A percentile compares a stretch with the other conserved stretches of the same genome.
These are phyloP conservation scores for Mythimna vitellina DNA, from an alignment of 2,888 invertebrate genomes.

Conservation along the genomic window DNA sequence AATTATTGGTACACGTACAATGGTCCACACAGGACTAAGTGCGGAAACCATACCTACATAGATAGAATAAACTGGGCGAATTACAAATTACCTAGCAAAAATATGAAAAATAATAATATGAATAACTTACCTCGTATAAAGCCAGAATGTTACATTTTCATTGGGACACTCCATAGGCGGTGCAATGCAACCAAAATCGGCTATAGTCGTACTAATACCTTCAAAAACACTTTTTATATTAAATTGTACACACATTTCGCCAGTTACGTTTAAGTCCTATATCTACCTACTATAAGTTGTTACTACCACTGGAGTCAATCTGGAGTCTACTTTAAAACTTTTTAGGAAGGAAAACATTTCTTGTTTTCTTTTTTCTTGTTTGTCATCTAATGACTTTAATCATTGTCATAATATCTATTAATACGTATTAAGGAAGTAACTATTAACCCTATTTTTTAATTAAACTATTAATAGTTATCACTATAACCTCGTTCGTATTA, in stretches of 20 bases:
- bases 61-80: background rate
- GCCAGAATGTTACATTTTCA: conserved; percentile 91
- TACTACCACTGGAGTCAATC: background rate
- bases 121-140: conserved; percentile 90
- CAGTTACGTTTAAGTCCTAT: background rate
- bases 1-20: no score
- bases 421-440: background rate
- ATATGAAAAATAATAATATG: background rate
- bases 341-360: no score
- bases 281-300: background rate
- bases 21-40: no score
- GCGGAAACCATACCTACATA: no score
- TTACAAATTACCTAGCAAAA: background rate
- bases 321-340: background rate
- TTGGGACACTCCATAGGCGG: conserved; percentile 90
- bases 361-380: background rate
- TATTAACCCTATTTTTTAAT: conserved; percentile 2
- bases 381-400: background rate
- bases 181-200: conserved; percentile 69
- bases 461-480: background rate
- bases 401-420: background rate
- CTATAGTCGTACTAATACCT: conserved; percentile 40
- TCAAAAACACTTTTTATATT: conserved; percentile 32
- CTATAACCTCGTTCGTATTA: background rate
- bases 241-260: background rate